A percentile compares a stretch with the other conserved stretches of the same genome.
phyloP scores from a whole-genome alignment of 1,140 invertebrate genomes.

The Achatina immaculata region DNA sequence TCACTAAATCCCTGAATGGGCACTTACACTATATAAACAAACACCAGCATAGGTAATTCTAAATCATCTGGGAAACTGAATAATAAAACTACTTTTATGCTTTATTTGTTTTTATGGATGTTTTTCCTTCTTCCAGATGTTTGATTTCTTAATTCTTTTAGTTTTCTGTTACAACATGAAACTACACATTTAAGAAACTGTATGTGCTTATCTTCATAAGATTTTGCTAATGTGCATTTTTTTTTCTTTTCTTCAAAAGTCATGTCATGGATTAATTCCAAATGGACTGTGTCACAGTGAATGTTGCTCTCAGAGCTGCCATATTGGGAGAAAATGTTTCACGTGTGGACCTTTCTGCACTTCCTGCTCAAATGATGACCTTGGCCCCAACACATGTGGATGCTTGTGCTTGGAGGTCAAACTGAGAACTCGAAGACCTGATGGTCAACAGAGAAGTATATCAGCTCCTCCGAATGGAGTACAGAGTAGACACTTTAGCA shows the following conservation, averaged over 20 bases:
- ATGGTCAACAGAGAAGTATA: not conserved
- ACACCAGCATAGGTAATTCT: too few relatives aligned
- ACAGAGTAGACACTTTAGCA: not conserved
- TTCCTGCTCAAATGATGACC: not conserved
- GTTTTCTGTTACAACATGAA: too few relatives aligned
- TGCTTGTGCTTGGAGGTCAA: constrained; percentile 27
- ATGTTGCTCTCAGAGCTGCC: too few relatives aligned
- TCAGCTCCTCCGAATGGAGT: not conserved
- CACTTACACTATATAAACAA: too few relatives aligned
- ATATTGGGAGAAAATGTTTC: not conserved
- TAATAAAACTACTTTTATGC: too few relatives aligned
- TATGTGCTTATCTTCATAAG: too few relatives aligned
- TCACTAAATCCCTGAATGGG: too few relatives aligned
- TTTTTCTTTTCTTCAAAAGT: not conserved
- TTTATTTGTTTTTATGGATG: too few relatives aligned
- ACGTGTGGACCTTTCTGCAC: not conserved
- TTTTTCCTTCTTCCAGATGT: too few relatives aligned
- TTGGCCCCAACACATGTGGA: not conserved
- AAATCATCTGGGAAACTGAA: too few relatives aligned
- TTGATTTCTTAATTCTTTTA: too few relatives aligned
- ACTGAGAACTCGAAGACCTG: not conserved
- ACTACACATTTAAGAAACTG: too few relatives aligned
- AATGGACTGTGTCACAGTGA: not conserved
- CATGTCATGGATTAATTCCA: not conserved
- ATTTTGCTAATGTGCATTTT: not conserved